phyloP scores from a whole-genome alignment of 2,113 vertebrate species.

The Cyanocitta stelleri region DNA sequence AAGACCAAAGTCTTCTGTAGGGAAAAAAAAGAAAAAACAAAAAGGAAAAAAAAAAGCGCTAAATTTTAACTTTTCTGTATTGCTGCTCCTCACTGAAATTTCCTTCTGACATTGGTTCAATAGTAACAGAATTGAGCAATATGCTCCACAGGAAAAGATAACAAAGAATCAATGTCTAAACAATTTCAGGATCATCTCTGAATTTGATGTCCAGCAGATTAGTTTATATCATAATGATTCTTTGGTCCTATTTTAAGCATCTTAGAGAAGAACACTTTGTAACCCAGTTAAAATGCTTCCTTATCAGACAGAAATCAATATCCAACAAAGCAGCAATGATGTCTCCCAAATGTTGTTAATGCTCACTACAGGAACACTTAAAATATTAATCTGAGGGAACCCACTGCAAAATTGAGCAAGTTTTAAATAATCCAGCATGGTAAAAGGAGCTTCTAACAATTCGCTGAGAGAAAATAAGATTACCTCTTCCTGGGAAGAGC shows the following conservation, averaged over 20 bases:
- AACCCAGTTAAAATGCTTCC: neutral
- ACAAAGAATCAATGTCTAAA: constrained; percentile 6
- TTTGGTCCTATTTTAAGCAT: neutral
- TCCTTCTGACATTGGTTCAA: neutral
- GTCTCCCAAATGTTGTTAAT: neutral
- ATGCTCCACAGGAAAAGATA: constrained; percentile 21
- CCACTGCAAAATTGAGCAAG: neutral
- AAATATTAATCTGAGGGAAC: neutral
- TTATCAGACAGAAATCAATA: neutral
- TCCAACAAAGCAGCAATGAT: neutral
- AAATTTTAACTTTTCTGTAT: neutral
- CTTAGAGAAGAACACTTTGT: neutral
- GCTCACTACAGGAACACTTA: neutral
- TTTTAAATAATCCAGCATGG: neutral
- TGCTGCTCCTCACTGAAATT: neutral
- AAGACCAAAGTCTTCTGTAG: neutral
- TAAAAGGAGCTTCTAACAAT: neutral
- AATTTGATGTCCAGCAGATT: constrained; percentile 29
- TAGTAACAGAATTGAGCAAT: constrained; percentile 13
- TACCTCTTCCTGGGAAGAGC: neutral
- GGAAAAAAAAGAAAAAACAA: neutral
- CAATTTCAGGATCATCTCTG: constrained; percentile 32
- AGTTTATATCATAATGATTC: constrained; percentile 9
- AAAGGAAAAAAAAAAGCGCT: neutral
- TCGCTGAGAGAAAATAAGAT: neutral